A percentile compares a stretch with the other conserved stretches of the same genome.
These are phyloP conservation scores for Tachysurus fulvidraco DNA, from an alignment of 2,113 vertebrate genomes.

Conservation along the genomic window DNA sequence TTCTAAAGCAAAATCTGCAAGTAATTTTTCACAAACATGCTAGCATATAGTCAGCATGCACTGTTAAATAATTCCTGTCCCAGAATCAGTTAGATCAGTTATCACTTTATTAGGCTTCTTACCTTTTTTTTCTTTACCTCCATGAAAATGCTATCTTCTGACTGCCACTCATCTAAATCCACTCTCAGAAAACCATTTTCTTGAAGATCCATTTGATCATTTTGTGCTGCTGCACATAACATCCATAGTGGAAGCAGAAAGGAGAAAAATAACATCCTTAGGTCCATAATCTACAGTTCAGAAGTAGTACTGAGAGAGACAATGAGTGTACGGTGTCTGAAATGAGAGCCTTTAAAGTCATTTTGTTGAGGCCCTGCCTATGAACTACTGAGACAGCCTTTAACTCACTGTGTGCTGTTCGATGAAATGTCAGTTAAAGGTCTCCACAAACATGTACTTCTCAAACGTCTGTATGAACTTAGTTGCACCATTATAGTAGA, in stretches of 20 bases:
- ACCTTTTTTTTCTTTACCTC: conserved; percentile 60
- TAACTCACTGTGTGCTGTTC: conserved; percentile 83
- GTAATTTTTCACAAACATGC: not conserved
- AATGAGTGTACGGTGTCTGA: conserved; percentile 69
- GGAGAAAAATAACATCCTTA: conserved; percentile 70
- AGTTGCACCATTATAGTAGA: not conserved
- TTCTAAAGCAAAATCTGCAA: not conserved
- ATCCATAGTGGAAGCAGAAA: conserved; percentile 73
- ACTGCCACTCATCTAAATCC: conserved; percentile 21
- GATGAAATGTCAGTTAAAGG: not conserved
- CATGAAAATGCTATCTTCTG: conserved; percentile 31
- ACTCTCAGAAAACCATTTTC: conserved; percentile 7
- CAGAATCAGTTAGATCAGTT: not conserved
- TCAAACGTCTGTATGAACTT: not conserved
- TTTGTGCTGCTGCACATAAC: conserved; percentile 64
- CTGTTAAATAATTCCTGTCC: not conserved
- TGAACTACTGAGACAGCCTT: conserved; percentile 73
- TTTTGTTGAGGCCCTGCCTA: conserved; percentile 85
- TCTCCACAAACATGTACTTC: not conserved
- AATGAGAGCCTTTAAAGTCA: conserved; percentile 79
- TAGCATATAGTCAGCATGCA: not conserved
- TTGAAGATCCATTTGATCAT: conserved; percentile 33
- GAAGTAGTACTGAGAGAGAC: not conserved
- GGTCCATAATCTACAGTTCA: conserved; percentile 72
- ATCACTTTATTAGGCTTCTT: conserved; percentile 40